phyloP scores from a whole-genome alignment of 37 sponge, comb jelly and placozoan species.

The Oopsacas minuta region DNA sequence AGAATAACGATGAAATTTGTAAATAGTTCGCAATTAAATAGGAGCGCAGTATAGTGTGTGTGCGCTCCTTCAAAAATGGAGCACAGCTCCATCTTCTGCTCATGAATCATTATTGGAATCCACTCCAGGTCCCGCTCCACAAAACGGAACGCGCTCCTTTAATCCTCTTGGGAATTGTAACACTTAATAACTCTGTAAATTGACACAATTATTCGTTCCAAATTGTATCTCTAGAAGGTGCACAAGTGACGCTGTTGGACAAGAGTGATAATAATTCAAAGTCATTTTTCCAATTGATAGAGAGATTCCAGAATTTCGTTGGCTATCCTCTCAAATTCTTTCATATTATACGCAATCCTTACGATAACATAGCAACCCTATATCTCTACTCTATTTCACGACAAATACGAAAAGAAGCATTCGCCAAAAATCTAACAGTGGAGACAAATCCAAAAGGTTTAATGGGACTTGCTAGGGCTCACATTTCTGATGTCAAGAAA shows the following conservation, averaged over 20 bases:
- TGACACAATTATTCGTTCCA: too few relatives aligned
- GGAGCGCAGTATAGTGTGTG: too few relatives aligned
- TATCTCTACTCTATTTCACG: slow-evolving; percentile 18
- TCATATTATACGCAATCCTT: slow-evolving; percentile 45
- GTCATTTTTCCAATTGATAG: not conserved
- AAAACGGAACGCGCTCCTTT: too few relatives aligned
- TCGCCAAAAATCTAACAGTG: not conserved
- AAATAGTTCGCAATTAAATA: too few relatives aligned
- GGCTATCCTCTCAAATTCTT: slow-evolving; percentile 6
- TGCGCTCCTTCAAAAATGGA: too few relatives aligned
- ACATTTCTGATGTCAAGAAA: slow-evolving; percentile 26
- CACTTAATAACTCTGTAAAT: too few relatives aligned
- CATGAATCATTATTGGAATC: too few relatives aligned
- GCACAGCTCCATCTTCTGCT: too few relatives aligned
- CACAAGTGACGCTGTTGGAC: not conserved
- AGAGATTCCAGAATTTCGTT: not conserved
- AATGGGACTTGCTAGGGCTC: not conserved
- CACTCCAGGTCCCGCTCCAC: too few relatives aligned
- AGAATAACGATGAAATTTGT: too few relatives aligned
- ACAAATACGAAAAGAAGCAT: not conserved
- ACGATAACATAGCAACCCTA: slow-evolving; percentile 55
- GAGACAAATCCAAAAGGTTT: not conserved
- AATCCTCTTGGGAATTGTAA: too few relatives aligned
- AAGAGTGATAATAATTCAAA: not conserved
- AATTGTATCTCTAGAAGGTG: not conserved